Percentiles rank a stretch among this genome's conserved stretches.
These are phyloP conservation scores for Struthidea cinerea DNA, from an alignment of 2,113 vertebrate species.

Conservation along the genomic window DNA sequence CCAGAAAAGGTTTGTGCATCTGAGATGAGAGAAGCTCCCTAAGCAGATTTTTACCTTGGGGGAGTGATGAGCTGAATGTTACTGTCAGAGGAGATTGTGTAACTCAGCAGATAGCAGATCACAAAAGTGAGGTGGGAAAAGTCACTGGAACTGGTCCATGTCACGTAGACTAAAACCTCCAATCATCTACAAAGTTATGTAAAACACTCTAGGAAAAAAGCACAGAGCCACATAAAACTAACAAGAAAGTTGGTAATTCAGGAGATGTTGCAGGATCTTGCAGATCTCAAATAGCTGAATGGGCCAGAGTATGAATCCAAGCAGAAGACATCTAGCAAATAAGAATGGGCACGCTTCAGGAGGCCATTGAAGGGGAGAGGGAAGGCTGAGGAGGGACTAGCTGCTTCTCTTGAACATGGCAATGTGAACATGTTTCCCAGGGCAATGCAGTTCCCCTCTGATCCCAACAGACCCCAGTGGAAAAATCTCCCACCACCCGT, in stretches of 20 bases:
- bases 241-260: not conserved
- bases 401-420: not conserved
- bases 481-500: not conserved
- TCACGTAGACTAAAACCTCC: not conserved
- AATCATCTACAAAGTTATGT: not conserved
- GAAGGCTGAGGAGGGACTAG: not conserved
- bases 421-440: not conserved
- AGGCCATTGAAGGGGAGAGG: not conserved
- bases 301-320: not conserved
- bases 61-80: not conserved
- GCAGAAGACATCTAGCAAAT: not conserved
- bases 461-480: not conserved
- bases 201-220: not conserved
- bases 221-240: not conserved
- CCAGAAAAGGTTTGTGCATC: not conserved
- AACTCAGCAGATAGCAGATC: not conserved
- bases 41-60: constrained; percentile 17
- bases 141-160: not conserved
- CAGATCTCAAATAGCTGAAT: not conserved
- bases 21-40: not conserved
- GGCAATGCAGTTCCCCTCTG: not conserved
- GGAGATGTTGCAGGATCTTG: not conserved
- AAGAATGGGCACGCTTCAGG: not conserved
- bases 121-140: not conserved
- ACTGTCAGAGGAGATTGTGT: not conserved